Conservation (phyloP, 2,888 invertebrate species). For the Euplexia lucipara region DNA sequence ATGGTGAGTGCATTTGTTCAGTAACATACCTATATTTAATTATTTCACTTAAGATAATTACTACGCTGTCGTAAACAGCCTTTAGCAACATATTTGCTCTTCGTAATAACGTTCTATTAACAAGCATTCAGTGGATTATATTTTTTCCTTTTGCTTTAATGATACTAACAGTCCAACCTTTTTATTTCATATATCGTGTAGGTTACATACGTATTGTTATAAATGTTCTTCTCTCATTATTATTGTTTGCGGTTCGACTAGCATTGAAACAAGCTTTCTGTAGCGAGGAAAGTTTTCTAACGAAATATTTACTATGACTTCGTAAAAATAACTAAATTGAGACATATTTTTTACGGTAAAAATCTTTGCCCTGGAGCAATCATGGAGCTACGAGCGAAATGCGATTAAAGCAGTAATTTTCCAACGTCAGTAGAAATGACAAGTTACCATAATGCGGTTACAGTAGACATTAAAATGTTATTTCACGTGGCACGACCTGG, state of each 20-base stretch:
- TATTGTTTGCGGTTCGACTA: conserved; percentile 1
- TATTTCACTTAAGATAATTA: neutral
- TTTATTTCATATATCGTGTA: conserved; percentile 2
- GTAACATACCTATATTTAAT: neutral
- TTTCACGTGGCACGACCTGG: conserved; percentile 46
- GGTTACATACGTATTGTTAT: neutral
- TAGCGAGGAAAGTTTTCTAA: neutral
- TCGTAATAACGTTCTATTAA: conserved; percentile 11
- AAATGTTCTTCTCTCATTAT: neutral
- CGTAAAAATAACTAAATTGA: conserved; percentile 12
- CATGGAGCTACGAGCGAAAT: conserved; percentile 47
- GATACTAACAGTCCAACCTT: conserved; percentile 6
- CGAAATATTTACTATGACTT: neutral
- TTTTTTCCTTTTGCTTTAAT: conserved; percentile 33
- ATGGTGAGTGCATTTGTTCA: neutral
- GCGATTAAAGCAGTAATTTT: conserved; percentile 75
- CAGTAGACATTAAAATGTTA: conserved; percentile 58
- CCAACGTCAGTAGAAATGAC: conserved; percentile 66
- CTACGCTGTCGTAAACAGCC: neutral
- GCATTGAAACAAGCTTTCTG: neutral
- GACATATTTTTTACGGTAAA: conserved; percentile 18
- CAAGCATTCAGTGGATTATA: conserved; percentile 11
- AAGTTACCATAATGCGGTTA: conserved; percentile 62
- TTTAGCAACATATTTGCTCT: conserved; percentile 12
- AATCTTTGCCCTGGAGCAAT: conserved; percentile 30